These are phyloP conservation scores for Aulostomus chinensis DNA, from an alignment of 2,797 vertebrate genomes.

Conservation along the genomic window DNA sequence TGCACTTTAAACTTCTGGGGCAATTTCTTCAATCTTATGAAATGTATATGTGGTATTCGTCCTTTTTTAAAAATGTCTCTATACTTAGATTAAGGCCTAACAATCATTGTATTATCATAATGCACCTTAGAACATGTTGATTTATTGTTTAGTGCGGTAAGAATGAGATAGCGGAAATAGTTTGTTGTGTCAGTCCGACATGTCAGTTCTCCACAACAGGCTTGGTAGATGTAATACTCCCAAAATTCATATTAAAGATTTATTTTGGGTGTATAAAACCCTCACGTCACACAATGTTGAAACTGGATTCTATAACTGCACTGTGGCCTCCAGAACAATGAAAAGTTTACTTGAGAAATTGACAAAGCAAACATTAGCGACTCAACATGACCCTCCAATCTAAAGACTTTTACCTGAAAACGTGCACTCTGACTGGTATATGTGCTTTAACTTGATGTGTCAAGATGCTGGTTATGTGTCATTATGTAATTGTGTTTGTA, in stretches of 20 bases:
- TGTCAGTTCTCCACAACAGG: slow-evolving; percentile 21
- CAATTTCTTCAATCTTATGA: slow-evolving; percentile 60
- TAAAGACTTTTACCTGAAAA: slow-evolving; percentile 46
- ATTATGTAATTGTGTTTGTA: slow-evolving; percentile 35
- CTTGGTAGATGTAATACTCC: slow-evolving; percentile 6
- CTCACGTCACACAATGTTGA: slow-evolving; percentile 3
- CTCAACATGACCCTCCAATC: slow-evolving; percentile 22
- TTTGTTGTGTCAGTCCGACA: slow-evolving; percentile 31
- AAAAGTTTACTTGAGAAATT: slow-evolving; percentile 15
- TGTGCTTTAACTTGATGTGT: slow-evolving; percentile 66
- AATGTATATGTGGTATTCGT: slow-evolving; percentile 57
- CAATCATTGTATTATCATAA: slow-evolving; percentile 61
- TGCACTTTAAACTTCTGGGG: slow-evolving; percentile 76
- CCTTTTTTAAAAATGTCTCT: slow-evolving; percentile 44
- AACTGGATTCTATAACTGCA: slow-evolving; percentile 19
- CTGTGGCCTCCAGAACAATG: slow-evolving; percentile 27
- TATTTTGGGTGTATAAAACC: slow-evolving; percentile 12
- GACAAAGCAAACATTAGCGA: slow-evolving; percentile 23
- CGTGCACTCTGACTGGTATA: slow-evolving; percentile 66
- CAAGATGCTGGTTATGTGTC: slow-evolving; percentile 62
- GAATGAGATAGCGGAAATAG: slow-evolving; percentile 24
- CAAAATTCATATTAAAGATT: slow-evolving; percentile 2
- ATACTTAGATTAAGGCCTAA: slow-evolving; percentile 58
- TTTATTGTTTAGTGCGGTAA: slow-evolving; percentile 40
- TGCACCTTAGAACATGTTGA: slow-evolving; percentile 71